phyloP scores from a whole-genome alignment of 1,140 invertebrate species.

The Tribolium madens region DNA sequence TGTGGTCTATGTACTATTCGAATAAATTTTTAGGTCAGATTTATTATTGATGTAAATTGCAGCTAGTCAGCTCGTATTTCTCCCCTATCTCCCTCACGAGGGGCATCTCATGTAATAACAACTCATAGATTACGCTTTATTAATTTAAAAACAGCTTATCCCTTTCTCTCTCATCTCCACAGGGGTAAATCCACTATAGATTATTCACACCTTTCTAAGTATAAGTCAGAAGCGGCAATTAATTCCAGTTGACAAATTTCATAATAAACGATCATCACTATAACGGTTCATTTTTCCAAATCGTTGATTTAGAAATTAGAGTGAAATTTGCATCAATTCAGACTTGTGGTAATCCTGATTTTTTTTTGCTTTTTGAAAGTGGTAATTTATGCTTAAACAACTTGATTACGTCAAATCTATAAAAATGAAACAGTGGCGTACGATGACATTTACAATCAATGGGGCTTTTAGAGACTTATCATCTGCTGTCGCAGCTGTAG shows the following conservation, averaged over 20 bases:
- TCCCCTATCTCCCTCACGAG: conserved; percentile 12
- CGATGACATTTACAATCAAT: conserved; percentile 2
- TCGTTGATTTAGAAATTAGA: conserved; percentile 23
- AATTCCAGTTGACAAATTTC: neutral
- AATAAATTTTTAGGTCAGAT: conserved; percentile 36
- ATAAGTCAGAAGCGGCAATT: neutral
- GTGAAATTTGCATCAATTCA: neutral
- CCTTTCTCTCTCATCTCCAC: neutral
- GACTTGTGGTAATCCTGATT: conserved; percentile 12
- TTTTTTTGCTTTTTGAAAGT: conserved; percentile 18
- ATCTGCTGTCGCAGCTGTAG: conserved; percentile 22
- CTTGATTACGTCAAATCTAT: conserved; percentile 10
- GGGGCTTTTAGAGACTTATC: conserved; percentile 8
- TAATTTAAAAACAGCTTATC: conserved; percentile 35
- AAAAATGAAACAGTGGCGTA: neutral
- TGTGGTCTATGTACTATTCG: neutral
- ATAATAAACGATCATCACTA: neutral
- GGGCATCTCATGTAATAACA: conserved; percentile 24
- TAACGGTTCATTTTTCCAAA: conserved; percentile 11
- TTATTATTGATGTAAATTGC: conserved; percentile 37
- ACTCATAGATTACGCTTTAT: conserved; percentile 31
- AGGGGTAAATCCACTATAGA: neutral
- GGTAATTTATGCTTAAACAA: conserved; percentile 20
- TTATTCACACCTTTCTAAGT: conserved; percentile 17
- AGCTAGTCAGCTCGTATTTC: conserved; percentile 31